phyloP scores from a whole-genome alignment of 2,113 vertebrate genomes.

The Stigmatopora argus region DNA sequence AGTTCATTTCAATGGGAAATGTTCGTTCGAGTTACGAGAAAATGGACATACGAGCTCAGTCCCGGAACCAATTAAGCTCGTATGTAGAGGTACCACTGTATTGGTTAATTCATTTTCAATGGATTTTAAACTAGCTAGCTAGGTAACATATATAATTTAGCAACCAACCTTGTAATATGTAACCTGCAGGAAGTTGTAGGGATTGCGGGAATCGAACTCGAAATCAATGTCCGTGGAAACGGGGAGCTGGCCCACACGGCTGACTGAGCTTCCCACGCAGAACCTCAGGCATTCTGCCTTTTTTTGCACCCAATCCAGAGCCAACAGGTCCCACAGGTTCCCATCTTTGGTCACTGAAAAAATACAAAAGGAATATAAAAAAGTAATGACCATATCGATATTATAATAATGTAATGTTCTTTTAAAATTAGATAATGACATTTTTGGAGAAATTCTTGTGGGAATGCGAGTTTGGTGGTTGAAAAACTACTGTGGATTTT shows the following conservation, averaged over 20 bases:
- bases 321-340: slow-evolving; percentile 72
- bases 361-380: slow-evolving; percentile 16
- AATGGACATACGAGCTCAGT: too few relatives aligned
- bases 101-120: too few relatives aligned
- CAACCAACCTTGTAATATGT: slow-evolving; percentile 83
- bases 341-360: slow-evolving; percentile 33
- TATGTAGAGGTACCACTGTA: too few relatives aligned
- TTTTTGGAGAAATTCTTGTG: too few relatives aligned
- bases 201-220: slow-evolving; percentile 79
- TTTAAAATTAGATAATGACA: too few relatives aligned
- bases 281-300: slow-evolving; percentile 81
- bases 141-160: not conserved
- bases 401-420: too few relatives aligned
- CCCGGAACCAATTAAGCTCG: too few relatives aligned
- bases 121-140: too few relatives aligned
- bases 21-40: too few relatives aligned
- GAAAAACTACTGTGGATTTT: too few relatives aligned
- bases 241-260: slow-evolving; percentile 69
- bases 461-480: too few relatives aligned
- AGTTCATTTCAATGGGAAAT: too few relatives aligned
- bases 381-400: not conserved
- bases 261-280: slow-evolving; percentile 69
- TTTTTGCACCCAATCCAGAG: slow-evolving; percentile 72
- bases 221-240: slow-evolving; percentile 75
- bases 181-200: slow-evolving; percentile 94